A percentile compares a stretch with the other conserved stretches of the same genome.
Conservation (phyloP, 1,140 invertebrate genomes). For the Battus philenor region DNA sequence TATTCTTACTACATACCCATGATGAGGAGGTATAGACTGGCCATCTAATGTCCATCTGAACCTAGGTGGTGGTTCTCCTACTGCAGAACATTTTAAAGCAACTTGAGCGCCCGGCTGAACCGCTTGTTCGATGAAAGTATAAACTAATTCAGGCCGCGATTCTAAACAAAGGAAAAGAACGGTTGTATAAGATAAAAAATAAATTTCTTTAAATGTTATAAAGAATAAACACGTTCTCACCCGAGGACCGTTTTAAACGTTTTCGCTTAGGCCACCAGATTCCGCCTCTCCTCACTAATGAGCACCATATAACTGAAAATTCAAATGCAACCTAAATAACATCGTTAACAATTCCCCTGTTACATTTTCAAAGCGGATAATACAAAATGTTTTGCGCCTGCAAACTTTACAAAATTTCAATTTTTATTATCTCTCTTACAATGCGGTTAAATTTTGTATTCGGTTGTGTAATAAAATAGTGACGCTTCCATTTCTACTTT, state of each 20-base stretch:
- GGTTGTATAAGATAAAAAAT: slow-evolving; percentile 16
- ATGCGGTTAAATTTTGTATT: not conserved
- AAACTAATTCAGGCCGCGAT: slow-evolving; percentile 82
- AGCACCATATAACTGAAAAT: slow-evolving; percentile 54
- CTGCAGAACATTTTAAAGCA: slow-evolving; percentile 89
- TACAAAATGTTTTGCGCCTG: no score
- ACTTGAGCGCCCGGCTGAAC: slow-evolving; percentile 87
- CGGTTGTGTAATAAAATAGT: slow-evolving; percentile 56
- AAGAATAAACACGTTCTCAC: slow-evolving; percentile 35
- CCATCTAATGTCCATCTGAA: slow-evolving; percentile 66
- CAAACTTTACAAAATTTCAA: no score
- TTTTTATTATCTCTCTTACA: not conserved
- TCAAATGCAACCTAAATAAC: slow-evolving; percentile 14
- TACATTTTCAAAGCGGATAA: slow-evolving; percentile 7
- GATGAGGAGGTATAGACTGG: slow-evolving; percentile 55
- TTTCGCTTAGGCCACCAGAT: slow-evolving; percentile 42
- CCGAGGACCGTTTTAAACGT: slow-evolving; percentile 53
- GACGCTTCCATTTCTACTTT: slow-evolving; percentile 51
- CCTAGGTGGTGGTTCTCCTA: slow-evolving; percentile 89
- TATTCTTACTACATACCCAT: slow-evolving; percentile 56
- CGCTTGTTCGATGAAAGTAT: slow-evolving; percentile 90
- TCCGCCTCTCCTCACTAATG: slow-evolving; percentile 39
- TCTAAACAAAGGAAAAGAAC: slow-evolving; percentile 31
- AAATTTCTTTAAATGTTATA: slow-evolving; percentile 20
- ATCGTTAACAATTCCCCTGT: slow-evolving; percentile 2